Conservation (phyloP, 1,140 invertebrate species). For the Lordiphosa clarofinis region DNA sequence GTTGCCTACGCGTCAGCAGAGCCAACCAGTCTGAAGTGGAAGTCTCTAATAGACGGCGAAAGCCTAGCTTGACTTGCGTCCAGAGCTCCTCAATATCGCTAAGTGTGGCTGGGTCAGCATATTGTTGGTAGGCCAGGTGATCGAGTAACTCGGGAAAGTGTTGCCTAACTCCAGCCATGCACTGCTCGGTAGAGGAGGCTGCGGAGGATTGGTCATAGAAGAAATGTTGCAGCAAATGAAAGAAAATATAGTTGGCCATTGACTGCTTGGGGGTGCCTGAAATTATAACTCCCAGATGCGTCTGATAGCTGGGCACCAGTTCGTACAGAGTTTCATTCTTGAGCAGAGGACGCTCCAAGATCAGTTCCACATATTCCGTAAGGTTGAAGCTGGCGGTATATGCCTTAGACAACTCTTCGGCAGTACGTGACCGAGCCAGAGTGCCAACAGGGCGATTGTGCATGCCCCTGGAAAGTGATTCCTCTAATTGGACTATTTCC, state of each 20-base stretch:
- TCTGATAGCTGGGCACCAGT: slow-evolving; percentile 51
- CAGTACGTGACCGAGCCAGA: slow-evolving; percentile 24
- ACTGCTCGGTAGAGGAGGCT: slow-evolving; percentile 29
- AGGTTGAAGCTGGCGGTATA: slow-evolving; percentile 41
- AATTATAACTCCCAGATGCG: slow-evolving; percentile 31
- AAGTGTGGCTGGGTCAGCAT: slow-evolving; percentile 27
- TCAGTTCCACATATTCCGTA: slow-evolving; percentile 40
- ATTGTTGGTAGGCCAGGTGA: slow-evolving; percentile 47
- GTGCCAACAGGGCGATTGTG: slow-evolving; percentile 25
- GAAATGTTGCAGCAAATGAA: slow-evolving; percentile 52
- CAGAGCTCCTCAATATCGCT: slow-evolving; percentile 51
- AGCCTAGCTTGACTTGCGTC: slow-evolving; percentile 51
- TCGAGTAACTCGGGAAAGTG: slow-evolving; percentile 56
- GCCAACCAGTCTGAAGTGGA: slow-evolving; percentile 46
- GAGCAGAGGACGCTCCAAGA: slow-evolving; percentile 35
- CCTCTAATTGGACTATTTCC: slow-evolving; percentile 48
- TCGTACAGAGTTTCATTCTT: slow-evolving; percentile 44
- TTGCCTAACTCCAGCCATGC: slow-evolving; percentile 32
- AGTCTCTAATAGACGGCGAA: slow-evolving; percentile 28
- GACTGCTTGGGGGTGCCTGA: slow-evolving; percentile 7
- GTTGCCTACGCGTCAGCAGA: slow-evolving; percentile 21
- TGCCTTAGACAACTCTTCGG: slow-evolving; percentile 20
- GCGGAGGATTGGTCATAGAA: slow-evolving; percentile 26
- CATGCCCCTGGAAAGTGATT: slow-evolving; percentile 31
- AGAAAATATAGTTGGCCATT: slow-evolving; percentile 60